Conservation (phyloP, 2,113 vertebrate species). For the Turdus rufiventris region DNA sequence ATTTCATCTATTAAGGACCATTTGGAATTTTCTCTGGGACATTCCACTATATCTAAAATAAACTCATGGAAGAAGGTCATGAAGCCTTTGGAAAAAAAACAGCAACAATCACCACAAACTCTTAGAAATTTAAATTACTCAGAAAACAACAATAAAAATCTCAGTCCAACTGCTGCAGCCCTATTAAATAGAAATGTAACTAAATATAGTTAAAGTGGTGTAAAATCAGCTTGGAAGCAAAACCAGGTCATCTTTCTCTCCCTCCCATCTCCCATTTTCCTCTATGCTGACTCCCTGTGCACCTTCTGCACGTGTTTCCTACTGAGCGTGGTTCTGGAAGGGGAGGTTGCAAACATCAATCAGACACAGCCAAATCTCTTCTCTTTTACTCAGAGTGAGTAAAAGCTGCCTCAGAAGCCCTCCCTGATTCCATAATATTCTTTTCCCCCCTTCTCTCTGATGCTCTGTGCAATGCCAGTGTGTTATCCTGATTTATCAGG, state of each 20-base stretch:
- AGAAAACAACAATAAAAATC: slow-evolving; percentile 10
- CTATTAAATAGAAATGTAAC: not conserved
- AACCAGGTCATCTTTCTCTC: slow-evolving; percentile 1
- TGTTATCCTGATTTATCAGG: not conserved
- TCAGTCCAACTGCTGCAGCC: not conserved
- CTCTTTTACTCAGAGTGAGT: not conserved
- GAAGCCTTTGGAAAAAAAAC: not conserved
- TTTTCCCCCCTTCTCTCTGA: not conserved
- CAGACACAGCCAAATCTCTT: not conserved
- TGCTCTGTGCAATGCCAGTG: fast-evolving
- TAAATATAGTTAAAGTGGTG: slow-evolving; percentile 22
- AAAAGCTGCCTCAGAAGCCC: not conserved
- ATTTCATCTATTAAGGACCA: slow-evolving; percentile 59
- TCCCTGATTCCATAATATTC: not conserved
- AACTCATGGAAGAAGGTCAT: slow-evolving; percentile 37
- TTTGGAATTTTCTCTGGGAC: slow-evolving; percentile 64
- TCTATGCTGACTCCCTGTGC: not conserved
- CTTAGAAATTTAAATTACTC: slow-evolving; percentile 11
- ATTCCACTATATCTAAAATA: slow-evolving; percentile 47
- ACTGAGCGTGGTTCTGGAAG: not conserved
- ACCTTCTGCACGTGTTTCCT: not conserved
- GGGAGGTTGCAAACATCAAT: not conserved
- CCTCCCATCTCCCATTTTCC: not conserved
- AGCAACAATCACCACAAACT: not conserved
- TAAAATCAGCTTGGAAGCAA: slow-evolving; percentile 29